Conservation (phyloP, 1,140 invertebrate genomes). For the Epicauta chinensis region DNA sequence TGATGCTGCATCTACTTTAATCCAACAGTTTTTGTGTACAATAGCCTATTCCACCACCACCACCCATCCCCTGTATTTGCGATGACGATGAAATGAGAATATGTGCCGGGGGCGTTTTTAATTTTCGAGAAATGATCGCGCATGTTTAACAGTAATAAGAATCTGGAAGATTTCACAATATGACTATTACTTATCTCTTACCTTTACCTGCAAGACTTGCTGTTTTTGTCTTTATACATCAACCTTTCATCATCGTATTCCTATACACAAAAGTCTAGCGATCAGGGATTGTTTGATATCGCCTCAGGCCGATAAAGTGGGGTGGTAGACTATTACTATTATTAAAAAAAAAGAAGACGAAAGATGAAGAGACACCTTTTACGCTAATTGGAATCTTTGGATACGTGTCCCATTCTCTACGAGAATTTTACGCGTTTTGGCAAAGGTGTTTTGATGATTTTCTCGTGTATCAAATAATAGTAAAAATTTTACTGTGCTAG, state of each 20-base stretch:
- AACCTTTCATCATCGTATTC: background rate
- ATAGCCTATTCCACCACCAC: no score
- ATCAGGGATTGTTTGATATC: constrained; percentile 33
- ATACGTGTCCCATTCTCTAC: background rate
- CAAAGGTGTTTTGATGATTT: no score
- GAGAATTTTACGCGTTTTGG: background rate
- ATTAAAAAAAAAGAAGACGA: constrained; percentile 2
- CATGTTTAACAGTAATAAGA: constrained; percentile 36
- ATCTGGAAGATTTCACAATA: constrained; percentile 34
- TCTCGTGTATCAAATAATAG: no score
- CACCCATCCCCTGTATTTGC: no score
- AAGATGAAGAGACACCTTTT: constrained; percentile 33
- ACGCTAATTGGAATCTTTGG: constrained; percentile 32
- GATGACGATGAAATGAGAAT: constrained; percentile 32
- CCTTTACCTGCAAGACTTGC: constrained; percentile 17
- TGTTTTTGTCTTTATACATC: constrained; percentile 15
- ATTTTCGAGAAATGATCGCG: constrained; percentile 42
- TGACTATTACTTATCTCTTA: no score
- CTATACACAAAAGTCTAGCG: background rate
- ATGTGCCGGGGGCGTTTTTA: constrained; percentile 40
- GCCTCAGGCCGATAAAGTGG: constrained; percentile 31
- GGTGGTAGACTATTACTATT: constrained; percentile 22
- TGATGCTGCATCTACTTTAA: no score
- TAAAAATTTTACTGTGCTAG: no score
- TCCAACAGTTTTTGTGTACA: no score